Percentiles rank a stretch among this genome's conserved stretches.
phyloP scores from a whole-genome alignment of 2,888 invertebrate species.

The Pelosia muscerda region DNA sequence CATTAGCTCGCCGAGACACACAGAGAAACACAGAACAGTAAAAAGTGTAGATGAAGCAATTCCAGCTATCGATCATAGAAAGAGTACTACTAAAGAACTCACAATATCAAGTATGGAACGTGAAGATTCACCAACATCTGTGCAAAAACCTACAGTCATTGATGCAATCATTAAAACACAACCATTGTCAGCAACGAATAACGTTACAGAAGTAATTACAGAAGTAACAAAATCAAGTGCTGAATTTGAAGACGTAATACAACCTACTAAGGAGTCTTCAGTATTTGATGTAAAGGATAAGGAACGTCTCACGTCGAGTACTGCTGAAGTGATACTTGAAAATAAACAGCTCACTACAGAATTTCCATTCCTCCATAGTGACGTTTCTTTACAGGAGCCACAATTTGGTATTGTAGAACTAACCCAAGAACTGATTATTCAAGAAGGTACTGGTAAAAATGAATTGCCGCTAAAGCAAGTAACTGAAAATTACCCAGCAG shows the following conservation, averaged over 20 bases:
- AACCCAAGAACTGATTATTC: constrained; percentile 48
- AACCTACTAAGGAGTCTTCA: not conserved
- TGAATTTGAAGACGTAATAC: not conserved
- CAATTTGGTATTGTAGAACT: constrained; percentile 42
- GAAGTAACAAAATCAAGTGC: not conserved
- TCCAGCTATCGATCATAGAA: constrained; percentile 12
- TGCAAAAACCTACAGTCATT: constrained; percentile 23
- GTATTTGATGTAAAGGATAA: not conserved
- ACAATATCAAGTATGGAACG: constrained; percentile 15
- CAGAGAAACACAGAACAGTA: constrained; percentile 15
- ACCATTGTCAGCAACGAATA: constrained; percentile 15
- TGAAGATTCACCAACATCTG: constrained; percentile 9
- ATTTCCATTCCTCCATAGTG: constrained; percentile 34
- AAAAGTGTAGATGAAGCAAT: not conserved
- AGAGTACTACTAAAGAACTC: constrained; percentile 17
- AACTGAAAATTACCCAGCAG: constrained; percentile 19
- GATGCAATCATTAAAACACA: constrained; percentile 34
- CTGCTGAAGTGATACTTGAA: not conserved
- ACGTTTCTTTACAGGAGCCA: constrained; percentile 43
- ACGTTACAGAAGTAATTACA: not conserved
- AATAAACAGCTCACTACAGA: constrained; percentile 38
- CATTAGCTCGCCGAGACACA: constrained; percentile 20
- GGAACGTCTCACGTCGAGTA: not conserved
- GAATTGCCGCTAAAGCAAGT: constrained; percentile 20
- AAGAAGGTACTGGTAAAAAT: constrained; percentile 46